Evolutionary conservation across 2,888 invertebrate species (phyloP).

Genomic region (Philhelius pedissequus): DNA sequence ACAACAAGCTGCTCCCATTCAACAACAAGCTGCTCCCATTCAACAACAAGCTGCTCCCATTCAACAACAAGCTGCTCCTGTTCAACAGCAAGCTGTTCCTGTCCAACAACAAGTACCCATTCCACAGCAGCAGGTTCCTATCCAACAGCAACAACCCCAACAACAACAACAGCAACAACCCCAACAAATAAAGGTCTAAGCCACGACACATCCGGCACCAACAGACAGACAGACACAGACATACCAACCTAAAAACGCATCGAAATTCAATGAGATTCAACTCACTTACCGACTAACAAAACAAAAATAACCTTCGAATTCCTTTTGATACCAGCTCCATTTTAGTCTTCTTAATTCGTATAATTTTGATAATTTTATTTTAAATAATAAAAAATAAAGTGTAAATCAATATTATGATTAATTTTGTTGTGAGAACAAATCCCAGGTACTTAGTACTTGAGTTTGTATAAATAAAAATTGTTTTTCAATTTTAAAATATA

Average conservation of each 20-base stretch:
- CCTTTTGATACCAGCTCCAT: constrained; percentile 49
- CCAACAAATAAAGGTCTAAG: constrained; percentile 34
- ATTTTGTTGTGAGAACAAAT: constrained; percentile 40
- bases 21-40: constrained; percentile 56
- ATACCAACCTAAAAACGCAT: constrained; percentile 9
- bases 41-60: constrained; percentile 36
- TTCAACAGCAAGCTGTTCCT: not conserved
- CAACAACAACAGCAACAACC: constrained; percentile 56
- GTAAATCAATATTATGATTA: not conserved
- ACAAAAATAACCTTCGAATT: not conserved
- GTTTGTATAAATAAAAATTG: constrained; percentile 39
- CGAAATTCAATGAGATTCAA: constrained; percentile 30
- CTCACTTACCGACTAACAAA: constrained; percentile 18
- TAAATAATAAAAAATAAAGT: constrained; percentile 4
- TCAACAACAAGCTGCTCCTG: constrained; percentile 16
- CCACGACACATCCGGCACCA: constrained; percentile 14
- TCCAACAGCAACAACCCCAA: constrained; percentile 39
- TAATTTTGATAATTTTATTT: not conserved
- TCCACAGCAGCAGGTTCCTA: constrained; percentile 32
- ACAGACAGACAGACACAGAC: constrained; percentile 24
- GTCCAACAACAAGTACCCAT: constrained; percentile 6
- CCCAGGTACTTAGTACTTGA: constrained; percentile 4
- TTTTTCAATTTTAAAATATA: constrained; percentile 45
- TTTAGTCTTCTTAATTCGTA: not conserved
- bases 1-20: constrained; percentile 17